Base-by-base conservation (phyloP, 2,113 vertebrate genomes). In the Chaetura pelagica region DNA sequence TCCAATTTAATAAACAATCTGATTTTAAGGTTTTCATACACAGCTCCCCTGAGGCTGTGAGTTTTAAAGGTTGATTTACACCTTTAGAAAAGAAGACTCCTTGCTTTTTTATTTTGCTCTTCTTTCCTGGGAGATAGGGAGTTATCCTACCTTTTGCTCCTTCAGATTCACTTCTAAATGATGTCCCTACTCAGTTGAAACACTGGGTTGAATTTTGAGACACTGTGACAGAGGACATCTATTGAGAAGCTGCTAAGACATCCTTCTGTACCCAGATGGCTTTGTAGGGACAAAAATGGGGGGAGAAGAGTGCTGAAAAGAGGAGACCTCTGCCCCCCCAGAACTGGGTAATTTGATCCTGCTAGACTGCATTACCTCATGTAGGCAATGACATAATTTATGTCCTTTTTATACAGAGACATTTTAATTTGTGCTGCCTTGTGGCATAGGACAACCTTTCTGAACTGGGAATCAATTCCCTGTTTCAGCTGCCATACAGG, bases 21-120 rank as follows among this genome's bases (percentile, higher is more conserved):
- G 57, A 76, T 86, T 86, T 90, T 94, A 75, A 68, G 76, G 64
- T 16, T 74, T 77, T 18, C 42, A 71, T 61, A 72, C 38, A 18
- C 51, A 83, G 42, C 71, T 93, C 68, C 79, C 61, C 80, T 67
- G 10, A 26, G 72, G 63, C 55, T 77, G 24, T 74, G 30, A 74
- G 18, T 61, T 94, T 88, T 64, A 81, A 95, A 93, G 21, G n/a
- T n/a, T 94, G 32, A 90, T 90, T 84, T 92, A 84, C 2, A 12
- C 44, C 52, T 67, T 40, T n/a, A 30, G 48, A 78, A 88, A 75
- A 80, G 26, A 93, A 5, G 21, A 74, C 2, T 80, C 15, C 12
- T 49, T 4, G 4, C 6, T 57, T 89, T 73, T 85, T 62, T 46
- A 23, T 78, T 83, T 58, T 69, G 34, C 2, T 42, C 14, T 42